Evolutionary conservation across 2,888 invertebrate species (phyloP).

Genomic region (Disparrhopalites patrizii): DNA sequence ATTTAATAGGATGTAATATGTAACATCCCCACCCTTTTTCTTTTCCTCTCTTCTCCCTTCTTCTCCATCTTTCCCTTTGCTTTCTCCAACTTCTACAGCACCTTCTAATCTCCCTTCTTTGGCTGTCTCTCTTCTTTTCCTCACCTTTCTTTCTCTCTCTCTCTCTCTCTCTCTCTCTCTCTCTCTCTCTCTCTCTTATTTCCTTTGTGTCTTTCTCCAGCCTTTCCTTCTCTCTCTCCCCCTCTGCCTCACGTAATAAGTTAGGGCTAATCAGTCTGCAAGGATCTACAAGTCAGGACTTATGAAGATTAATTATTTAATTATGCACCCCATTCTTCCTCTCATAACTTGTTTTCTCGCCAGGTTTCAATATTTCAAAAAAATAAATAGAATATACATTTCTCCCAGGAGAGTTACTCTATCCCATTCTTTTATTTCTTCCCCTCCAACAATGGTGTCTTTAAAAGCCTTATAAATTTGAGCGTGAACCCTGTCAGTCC

Average conservation of each 20-base stretch:
- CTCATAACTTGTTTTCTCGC: background rate
- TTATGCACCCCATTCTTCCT: background rate
- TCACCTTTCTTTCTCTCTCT: background rate
- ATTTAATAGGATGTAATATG: no score
- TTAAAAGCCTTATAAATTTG: background rate
- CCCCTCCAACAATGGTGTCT: no score
- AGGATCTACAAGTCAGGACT: background rate
- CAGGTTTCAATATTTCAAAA: background rate
- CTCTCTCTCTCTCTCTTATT: background rate
- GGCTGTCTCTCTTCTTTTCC: background rate
- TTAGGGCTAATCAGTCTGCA: background rate
- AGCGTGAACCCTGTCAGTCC: background rate
- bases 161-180: background rate
- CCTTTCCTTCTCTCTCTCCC: background rate
- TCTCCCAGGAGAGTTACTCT: no score
- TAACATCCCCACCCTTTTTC: no score
- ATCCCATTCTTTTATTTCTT: no score
- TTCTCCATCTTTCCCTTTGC: background rate
- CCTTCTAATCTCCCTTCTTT: background rate
- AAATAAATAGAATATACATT: background rate
- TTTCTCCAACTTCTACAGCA: no score
- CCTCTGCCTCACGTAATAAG: background rate
- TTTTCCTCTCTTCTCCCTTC: no score
- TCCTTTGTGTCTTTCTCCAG: background rate
- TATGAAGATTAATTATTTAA: conserved; percentile 7